phyloP scores from a whole-genome alignment of 64 coral and sea anemone genomes.

The Hydrozoanthus tunicans region DNA sequence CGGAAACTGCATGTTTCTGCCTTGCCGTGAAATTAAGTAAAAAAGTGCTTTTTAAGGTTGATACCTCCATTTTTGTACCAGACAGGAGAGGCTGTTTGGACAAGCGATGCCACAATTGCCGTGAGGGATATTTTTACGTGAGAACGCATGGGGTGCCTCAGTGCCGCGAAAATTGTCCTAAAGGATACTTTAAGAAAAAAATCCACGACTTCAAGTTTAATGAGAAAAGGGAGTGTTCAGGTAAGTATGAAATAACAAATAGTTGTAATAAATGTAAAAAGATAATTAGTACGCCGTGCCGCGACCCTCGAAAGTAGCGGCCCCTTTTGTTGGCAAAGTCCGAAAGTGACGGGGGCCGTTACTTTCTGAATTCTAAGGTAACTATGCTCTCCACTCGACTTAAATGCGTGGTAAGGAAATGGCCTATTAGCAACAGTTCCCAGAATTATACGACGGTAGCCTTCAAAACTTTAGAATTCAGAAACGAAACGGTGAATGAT shows the following conservation, averaged over 20 bases:
- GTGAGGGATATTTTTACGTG: neutral
- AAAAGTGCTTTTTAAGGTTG: neutral
- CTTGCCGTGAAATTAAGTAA: neutral
- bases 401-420: too few species aligned
- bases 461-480: too few species aligned
- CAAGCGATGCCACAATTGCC: neutral
- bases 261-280: too few species aligned
- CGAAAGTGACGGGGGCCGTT: too few species aligned
- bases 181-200: conserved; percentile 28
- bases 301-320: too few species aligned
- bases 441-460: too few species aligned
- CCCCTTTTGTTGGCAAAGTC: too few species aligned
- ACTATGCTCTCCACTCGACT: too few species aligned
- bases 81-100: conserved; percentile 48
- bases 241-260: neutral
- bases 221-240: conserved; percentile 22
- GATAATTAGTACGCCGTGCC: neutral
- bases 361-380: too few species aligned
- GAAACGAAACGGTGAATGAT: too few species aligned
- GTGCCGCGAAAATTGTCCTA: conserved; percentile 21
- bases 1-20: neutral
- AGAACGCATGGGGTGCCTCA: conserved; percentile 12
- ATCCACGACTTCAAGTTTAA: neutral
- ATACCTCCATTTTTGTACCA: neutral
- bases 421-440: too few species aligned